Percentiles rank a stretch among this genome's conserved stretches.
phyloP scores from a whole-genome alignment of 2,797 vertebrate species.

The Ataeniobius toweri region DNA sequence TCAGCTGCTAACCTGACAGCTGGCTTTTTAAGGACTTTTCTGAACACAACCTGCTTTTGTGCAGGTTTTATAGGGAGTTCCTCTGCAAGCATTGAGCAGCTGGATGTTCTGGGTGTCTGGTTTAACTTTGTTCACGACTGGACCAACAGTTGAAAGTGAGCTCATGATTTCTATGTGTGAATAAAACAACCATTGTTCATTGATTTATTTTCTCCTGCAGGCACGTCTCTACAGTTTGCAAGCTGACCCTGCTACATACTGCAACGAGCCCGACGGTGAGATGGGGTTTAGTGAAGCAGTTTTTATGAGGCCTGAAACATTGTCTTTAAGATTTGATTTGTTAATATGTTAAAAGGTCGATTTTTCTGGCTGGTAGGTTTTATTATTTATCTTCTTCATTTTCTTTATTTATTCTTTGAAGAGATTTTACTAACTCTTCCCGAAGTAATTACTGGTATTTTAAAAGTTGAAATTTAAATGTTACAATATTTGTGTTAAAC shows the following conservation, averaged over 20 bases:
- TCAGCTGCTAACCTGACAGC: neutral
- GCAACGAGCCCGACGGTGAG: conserved; percentile 97
- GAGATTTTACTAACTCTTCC: neutral
- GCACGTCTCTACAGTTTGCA: conserved; percentile 97
- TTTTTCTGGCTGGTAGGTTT: neutral
- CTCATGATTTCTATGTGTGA: conserved; percentile 20
- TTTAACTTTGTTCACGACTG: conserved; percentile 1
- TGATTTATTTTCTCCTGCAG: conserved; percentile 72
- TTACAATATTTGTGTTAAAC: neutral
- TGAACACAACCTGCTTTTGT: neutral
- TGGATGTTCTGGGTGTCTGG: conserved; percentile 12
- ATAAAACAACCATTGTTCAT: neutral
- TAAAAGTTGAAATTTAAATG: neutral
- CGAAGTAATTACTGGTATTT: neutral
- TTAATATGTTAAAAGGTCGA: neutral
- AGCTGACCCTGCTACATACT: conserved; percentile 97
- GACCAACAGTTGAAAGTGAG: conserved; percentile 3
- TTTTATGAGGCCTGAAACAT: neutral
- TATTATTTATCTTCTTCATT: neutral
- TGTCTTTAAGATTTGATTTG: neutral
- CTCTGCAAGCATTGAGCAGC: neutral
- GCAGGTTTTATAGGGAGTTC: neutral
- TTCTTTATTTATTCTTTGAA: neutral
- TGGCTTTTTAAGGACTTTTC: neutral
- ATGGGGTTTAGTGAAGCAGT: neutral